A percentile compares a stretch with the other conserved stretches of the same genome.
Evolutionary conservation across 2,113 vertebrate genomes (phyloP).

Genomic region (Microcebus jonahi): DNA sequence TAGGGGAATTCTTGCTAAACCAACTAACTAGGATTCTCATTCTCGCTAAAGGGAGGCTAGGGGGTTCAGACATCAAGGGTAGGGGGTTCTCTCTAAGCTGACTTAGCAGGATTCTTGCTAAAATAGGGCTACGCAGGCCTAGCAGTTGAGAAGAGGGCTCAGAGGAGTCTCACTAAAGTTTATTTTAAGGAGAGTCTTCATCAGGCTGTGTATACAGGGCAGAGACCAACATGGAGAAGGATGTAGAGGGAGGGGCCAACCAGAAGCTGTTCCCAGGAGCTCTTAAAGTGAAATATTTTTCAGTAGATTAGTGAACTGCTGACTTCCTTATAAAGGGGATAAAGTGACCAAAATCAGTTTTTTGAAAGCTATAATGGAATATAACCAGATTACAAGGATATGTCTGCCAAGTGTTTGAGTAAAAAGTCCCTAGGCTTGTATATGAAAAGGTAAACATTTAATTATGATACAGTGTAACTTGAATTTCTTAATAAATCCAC

Average conservation of each 20-base stretch:
- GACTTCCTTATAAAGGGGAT: background rate
- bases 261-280: background rate
- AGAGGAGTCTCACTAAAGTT: background rate
- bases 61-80: background rate
- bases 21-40: background rate
- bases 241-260: background rate
- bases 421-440: conserved; percentile 1
- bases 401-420: background rate
- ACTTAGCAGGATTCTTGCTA: background rate
- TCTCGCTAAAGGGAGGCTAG: background rate
- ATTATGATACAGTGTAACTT: background rate
- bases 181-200: background rate
- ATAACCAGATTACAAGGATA: conserved; percentile 20
- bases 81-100: background rate
- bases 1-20: background rate
- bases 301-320: background rate
- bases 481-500: conserved; percentile 37
- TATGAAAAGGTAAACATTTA: background rate
- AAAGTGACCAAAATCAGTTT: conserved; percentile 22
- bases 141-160: background rate
- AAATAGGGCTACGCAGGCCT: background rate
- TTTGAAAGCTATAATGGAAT: background rate
- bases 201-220: background rate
- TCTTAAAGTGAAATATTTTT: background rate
- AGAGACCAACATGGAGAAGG: background rate